Conservation (phyloP, 2,113 vertebrate species). For the Chlorodrepanis virens region DNA sequence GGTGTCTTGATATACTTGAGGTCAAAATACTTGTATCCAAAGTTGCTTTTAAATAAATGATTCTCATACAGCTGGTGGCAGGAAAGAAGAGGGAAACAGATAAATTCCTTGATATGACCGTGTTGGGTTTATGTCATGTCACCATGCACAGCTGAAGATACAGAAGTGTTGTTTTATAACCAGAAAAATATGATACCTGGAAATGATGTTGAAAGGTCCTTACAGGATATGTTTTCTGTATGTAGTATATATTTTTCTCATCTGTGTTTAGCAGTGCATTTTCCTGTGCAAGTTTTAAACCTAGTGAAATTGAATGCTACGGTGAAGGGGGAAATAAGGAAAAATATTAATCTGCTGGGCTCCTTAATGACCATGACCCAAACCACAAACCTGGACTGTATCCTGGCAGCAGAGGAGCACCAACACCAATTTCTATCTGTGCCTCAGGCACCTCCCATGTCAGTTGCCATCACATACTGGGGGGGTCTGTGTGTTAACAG, state of each 20-base stretch:
- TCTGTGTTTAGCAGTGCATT: background rate
- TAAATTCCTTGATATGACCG: background rate
- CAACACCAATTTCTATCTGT: background rate
- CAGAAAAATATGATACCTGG: background rate
- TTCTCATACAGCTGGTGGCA: background rate
- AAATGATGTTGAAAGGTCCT: background rate
- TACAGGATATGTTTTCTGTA: background rate
- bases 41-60: background rate
- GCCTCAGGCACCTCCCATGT: background rate
- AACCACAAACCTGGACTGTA: rapidly evolving
- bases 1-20: background rate
- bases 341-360: background rate
- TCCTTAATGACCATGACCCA: background rate
- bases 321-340: background rate
- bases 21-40: conserved; percentile 22
- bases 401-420: background rate
- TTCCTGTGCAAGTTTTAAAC: background rate
- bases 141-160: background rate
- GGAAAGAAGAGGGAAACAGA: background rate
- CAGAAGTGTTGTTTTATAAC: background rate
- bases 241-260: background rate
- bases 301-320: background rate
- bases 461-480: background rate
- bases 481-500: background rate
- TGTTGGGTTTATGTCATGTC: background rate